These are phyloP conservation scores for Xylota segnis DNA, from an alignment of 2,888 invertebrate genomes.

Conservation along the genomic window DNA sequence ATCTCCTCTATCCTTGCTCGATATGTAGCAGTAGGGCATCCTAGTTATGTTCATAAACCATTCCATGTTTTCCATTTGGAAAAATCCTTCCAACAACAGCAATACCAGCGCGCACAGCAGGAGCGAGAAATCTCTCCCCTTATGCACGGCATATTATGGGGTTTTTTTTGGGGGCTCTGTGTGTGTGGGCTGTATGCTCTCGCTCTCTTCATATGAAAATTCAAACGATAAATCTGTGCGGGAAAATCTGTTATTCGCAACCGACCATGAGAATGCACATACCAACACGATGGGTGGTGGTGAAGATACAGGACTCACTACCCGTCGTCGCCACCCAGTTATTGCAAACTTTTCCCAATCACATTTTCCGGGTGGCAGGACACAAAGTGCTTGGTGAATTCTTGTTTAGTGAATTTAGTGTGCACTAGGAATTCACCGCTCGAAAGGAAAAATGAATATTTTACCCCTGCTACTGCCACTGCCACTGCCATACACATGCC, in stretches of 20 bases:
- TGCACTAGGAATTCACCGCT: slow-evolving; percentile 71
- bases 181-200: too few species aligned
- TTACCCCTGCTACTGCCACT: slow-evolving; percentile 31
- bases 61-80: slow-evolving; percentile 56
- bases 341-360: slow-evolving; percentile 71
- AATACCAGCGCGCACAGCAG: slow-evolving; percentile 16
- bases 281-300: slow-evolving; percentile 53
- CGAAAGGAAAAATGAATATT: slow-evolving; percentile 62
- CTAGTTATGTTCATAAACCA: slow-evolving; percentile 72
- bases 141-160: slow-evolving; percentile 10
- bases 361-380: slow-evolving; percentile 75
- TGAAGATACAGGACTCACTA: slow-evolving; percentile 2
- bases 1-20: slow-evolving; percentile 44
- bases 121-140: slow-evolving; percentile 31
- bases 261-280: slow-evolving; percentile 72
- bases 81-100: slow-evolving; percentile 41
- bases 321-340: neutral
- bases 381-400: slow-evolving; percentile 65
- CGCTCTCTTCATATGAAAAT: slow-evolving; percentile 27
- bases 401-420: slow-evolving; percentile 76
- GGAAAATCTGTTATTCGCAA: slow-evolving; percentile 74
- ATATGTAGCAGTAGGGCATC: slow-evolving; percentile 62
- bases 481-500: slow-evolving; percentile 1
- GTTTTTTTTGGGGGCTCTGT: slow-evolving; percentile 43
- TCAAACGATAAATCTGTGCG: slow-evolving; percentile 69